A percentile compares a stretch with the other conserved stretches of the same genome.
Conservation (phyloP, 2,888 invertebrate genomes). For the Nezara viridula region DNA sequence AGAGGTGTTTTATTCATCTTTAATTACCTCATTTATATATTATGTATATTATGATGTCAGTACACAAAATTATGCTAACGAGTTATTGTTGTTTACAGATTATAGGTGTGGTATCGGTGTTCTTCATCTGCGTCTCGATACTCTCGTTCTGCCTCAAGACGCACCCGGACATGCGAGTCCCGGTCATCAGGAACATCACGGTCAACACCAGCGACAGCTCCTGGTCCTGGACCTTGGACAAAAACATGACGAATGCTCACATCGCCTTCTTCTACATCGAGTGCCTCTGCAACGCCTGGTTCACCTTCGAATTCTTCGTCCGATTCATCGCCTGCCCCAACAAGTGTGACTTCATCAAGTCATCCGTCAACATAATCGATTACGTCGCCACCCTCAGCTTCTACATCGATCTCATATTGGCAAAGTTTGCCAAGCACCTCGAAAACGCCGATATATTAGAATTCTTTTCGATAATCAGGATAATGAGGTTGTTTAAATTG, state of each 20-base stretch:
- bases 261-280: slow-evolving; percentile 98
- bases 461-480: slow-evolving; percentile 97
- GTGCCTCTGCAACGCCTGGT: slow-evolving; percentile 99
- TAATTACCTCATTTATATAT: too few relatives aligned
- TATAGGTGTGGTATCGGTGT: slow-evolving; percentile 97
- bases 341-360: slow-evolving; percentile 94
- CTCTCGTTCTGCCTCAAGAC: slow-evolving; percentile 99
- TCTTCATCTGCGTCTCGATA: slow-evolving; percentile 99
- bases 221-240: slow-evolving; percentile 88
- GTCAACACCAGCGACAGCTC: slow-evolving; percentile 79
- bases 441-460: slow-evolving; percentile 97
- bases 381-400: slow-evolving; percentile 99
- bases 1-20: too few relatives aligned
- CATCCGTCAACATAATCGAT: slow-evolving; percentile 98
- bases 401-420: slow-evolving; percentile 92
- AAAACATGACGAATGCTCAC: slow-evolving; percentile 94
- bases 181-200: slow-evolving; percentile 85
- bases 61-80: too few relatives aligned
- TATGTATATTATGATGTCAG: too few relatives aligned
- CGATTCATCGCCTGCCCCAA: slow-evolving; percentile 90
- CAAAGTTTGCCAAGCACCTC: slow-evolving; percentile 90
- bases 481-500: slow-evolving; percentile 96
- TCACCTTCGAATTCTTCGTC: slow-evolving; percentile 94
- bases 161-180: slow-evolving; percentile 97
- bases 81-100: slow-evolving; percentile 75